Base-by-base conservation (phyloP, 2,888 invertebrate species). In the Drosophila quinaria region DNA sequence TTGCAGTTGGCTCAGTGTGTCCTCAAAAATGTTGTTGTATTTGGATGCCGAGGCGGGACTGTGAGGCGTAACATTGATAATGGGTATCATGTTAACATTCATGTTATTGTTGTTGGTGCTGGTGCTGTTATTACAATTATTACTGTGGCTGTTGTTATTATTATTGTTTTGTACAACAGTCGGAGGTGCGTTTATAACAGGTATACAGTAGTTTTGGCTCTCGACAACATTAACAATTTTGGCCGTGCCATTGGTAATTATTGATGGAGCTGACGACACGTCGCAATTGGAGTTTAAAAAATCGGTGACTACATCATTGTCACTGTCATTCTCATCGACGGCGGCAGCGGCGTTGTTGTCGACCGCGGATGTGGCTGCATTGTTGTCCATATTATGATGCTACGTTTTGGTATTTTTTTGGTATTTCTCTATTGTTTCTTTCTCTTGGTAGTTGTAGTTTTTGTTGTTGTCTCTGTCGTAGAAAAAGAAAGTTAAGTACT, bases 11-110 rank as follows among this genome's bases (percentile, higher is more conserved):
- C 89, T 92, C 35, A 93, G 84, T 10, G 93, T 93, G 68, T 93
- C 93, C 80, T 93, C 93, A 67, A 95, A 93, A 76, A 95, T 94
- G 63, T 95, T 95, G 90, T 95, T 95, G 83, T 95, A 95, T 83
- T 95, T 95, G 76, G 94, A 95, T 72, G 97, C 96, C 81, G 94
- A 95, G 70, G 97, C 97, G 11, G 97, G 97, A 78, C 97, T 97
- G 93, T 97, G 97, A 15, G 97, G 97, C 65, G 97, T 97, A 76
- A 97, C 97, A 93, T 97, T 97, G 91, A 97, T 97, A 65, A 96
- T 97, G 71, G 97, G 97, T 91, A 96, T 96, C 92, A 95, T 93
- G 69, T 91, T 93, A 74, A 89, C 90, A 73, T 88, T 90, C 74
- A 74, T 89, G 42, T 51, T 70, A 35, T 39, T 58, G 60, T 54